Evolutionary conservation across 2,888 invertebrate species (phyloP), one percentile per base, ranked within the genome.

Genomic region (Psylliodes chrysocephalus): DNA sequence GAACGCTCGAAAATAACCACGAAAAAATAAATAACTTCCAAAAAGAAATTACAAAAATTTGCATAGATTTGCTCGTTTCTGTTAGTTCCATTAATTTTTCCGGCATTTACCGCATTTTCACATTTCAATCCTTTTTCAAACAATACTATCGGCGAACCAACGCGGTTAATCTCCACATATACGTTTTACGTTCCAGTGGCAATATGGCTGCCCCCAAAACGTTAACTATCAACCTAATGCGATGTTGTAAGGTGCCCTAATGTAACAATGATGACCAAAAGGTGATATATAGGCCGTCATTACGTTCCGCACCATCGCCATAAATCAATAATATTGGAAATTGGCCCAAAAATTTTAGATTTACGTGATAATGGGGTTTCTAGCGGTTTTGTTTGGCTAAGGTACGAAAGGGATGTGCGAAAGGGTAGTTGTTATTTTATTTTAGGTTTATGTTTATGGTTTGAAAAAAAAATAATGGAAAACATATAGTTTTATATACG

Each of bases 321-420:
- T 72, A 67, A 66, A 72, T 74, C 73, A 72, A 66, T 66, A 67
- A 69, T 71, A 69, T 68, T 70, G 71, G 69, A 69, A 68, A 62
- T 25, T 53, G 55, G 64, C 66, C 68, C 64, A 55, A 60, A 67
- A 59, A 62, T 61, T 6, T 49, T 28, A 15, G 28, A 25, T 6
- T 28, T 49, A 49, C 28, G 49, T 49, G 49, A 49, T 49, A 15
- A 47, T 47, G 1, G 18, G 12, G 14, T 35, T 14, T 35, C 35
- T 12, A 12, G 14, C 4, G 35, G 35, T 3, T 35, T 6, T 2
- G 30, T 10, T 35, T 6, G 8, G 30, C 30, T 8, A 8, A 30
- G 10, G 30, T 30, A 10, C 10, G 14, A 35, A 12, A 35, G 14
- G n/a, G 35, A 10, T 12, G 12, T 4, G n/a, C n/a, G 12, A 35